Base-by-base conservation (phyloP, 2,113 vertebrate genomes). In the Sylvietta virens region DNA sequence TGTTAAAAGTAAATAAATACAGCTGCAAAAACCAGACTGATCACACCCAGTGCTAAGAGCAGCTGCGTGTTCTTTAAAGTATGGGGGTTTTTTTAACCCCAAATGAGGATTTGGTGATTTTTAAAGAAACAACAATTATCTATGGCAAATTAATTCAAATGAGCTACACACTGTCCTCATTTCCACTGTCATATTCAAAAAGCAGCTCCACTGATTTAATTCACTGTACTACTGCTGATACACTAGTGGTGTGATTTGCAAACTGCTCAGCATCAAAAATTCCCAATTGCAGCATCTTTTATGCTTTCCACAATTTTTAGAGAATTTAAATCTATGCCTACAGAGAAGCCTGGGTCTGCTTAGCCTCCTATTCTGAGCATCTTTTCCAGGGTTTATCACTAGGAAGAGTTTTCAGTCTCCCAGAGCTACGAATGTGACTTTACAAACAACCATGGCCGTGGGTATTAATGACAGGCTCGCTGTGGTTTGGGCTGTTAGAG, bases 1-100 rank as follows among this genome's bases (percentile, higher is more conserved):
- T 27, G 44, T 66, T 39, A 77, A 69, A 95, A 87, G 54, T 72
- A 91, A 88, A 91, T 69, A 96, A 95, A 93, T 54, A 91, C 82
- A 94, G 90, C 90, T 96, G 91, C 48, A 69, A 70, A 89, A 92
- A 15, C 2, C 66, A 85, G 27, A 14, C 27, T 39, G 74, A 35
- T 37, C 42, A 89, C 39, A 66, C 27, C 1, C 8, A 58, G 27
- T 35, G 27, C 56, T 73, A n/a, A 90, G n/a, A 82, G 33, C 18
- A 87, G 67, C 28, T 22, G 35, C 57, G n/a, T 15, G 12, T 1
- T 79, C 89, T 76, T 53, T 79, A 10, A 86, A 70, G 30, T 28
- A 1, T 47, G 8, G 15, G 15, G 15, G 67, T 16, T 72, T 51
- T 23, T 78, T 58, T 42, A 69, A 82, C 19, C 24, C 13, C 51